A percentile compares a stretch with the other conserved stretches of the same genome.
Evolutionary conservation across 2,888 invertebrate genomes (phyloP).

Genomic region (Callyntrura guangdongensis): DNA sequence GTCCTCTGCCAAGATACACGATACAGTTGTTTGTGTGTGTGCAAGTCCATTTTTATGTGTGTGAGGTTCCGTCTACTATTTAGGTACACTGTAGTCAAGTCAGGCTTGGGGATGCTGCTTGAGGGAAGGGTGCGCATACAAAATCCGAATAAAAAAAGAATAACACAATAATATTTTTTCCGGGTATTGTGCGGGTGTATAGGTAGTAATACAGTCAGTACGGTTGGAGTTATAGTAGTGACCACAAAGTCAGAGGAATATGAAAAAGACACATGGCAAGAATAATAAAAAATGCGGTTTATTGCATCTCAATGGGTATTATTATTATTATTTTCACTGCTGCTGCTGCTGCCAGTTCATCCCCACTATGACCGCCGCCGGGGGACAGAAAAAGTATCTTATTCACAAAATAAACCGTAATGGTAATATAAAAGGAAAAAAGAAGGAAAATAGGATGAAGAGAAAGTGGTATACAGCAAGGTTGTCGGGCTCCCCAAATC

Average conservation of each 20-base stretch:
- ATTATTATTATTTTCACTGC: slow-evolving; percentile 63
- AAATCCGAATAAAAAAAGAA: slow-evolving; percentile 44
- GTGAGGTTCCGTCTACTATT: too few species aligned
- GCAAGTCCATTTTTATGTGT: background rate
- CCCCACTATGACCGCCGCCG: too few species aligned
- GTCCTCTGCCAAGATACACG: slow-evolving; percentile 19
- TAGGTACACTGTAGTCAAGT: slow-evolving; percentile 17
- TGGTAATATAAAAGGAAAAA: background rate
- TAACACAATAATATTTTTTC: slow-evolving; percentile 7
- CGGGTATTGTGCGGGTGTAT: slow-evolving; percentile 52
- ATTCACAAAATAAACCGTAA: slow-evolving; percentile 11
- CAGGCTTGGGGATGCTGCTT: slow-evolving; percentile 12
- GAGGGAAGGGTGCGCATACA: slow-evolving; percentile 27
- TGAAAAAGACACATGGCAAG: slow-evolving; percentile 65
- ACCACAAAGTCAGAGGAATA: too few species aligned
- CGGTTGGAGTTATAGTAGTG: background rate
- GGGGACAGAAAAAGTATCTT: slow-evolving; percentile 66
- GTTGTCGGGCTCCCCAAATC: too few species aligned
- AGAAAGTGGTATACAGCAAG: background rate
- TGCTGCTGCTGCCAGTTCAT: slow-evolving; percentile 11
- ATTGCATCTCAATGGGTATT: slow-evolving; percentile 76
- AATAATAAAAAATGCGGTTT: slow-evolving; percentile 75
- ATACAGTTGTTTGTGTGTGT: slow-evolving; percentile 24
- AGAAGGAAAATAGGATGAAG: slow-evolving; percentile 3
- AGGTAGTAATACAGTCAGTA: background rate